A percentile compares a stretch with the other conserved stretches of the same genome.
These are phyloP conservation scores for Pseudocheirus occidentalis DNA, from an alignment of 2,797 vertebrate genomes.

Conservation along the genomic window DNA sequence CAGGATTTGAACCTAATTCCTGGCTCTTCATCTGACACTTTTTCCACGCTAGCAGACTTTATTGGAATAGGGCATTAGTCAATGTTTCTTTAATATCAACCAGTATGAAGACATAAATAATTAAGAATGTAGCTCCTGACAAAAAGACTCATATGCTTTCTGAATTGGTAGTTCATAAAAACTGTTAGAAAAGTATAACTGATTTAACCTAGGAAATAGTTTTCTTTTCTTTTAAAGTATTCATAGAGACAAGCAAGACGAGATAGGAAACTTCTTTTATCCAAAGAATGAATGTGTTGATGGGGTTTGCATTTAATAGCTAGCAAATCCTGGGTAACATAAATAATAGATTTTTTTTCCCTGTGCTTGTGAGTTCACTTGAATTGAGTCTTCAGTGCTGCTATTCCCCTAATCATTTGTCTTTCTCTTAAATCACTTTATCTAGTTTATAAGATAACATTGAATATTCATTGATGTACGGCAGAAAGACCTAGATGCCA, in stretches of 20 bases:
- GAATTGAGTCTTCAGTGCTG: conserved; percentile 17
- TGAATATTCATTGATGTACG: conserved; percentile 52
- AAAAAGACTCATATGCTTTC: neutral
- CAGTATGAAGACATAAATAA: neutral
- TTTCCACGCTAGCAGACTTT: neutral
- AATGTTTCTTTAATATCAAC: neutral
- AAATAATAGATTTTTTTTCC: conserved; percentile 47
- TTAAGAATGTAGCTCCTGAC: neutral
- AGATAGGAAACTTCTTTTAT: conserved; percentile 47
- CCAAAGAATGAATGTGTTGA: conserved; percentile 30
- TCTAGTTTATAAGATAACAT: conserved; percentile 51
- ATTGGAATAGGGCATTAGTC: neutral
- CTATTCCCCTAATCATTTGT: conserved; percentile 49
- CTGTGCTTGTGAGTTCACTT: conserved; percentile 31
- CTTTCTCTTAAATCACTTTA: conserved; percentile 56
- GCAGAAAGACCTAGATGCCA: neutral
- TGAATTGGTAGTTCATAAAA: neutral
- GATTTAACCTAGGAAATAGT: conserved; percentile 18
- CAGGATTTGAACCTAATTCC: neutral
- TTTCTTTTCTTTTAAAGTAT: conserved; percentile 1
- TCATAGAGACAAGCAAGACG: conserved; percentile 46
- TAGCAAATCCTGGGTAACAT: conserved; percentile 40
- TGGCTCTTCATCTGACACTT: neutral
- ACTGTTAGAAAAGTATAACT: neutral
- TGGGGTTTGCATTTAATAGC: conserved; percentile 21